Conservation (phyloP, 1,140 invertebrate genomes). For the Oreohelix idahoensis region DNA sequence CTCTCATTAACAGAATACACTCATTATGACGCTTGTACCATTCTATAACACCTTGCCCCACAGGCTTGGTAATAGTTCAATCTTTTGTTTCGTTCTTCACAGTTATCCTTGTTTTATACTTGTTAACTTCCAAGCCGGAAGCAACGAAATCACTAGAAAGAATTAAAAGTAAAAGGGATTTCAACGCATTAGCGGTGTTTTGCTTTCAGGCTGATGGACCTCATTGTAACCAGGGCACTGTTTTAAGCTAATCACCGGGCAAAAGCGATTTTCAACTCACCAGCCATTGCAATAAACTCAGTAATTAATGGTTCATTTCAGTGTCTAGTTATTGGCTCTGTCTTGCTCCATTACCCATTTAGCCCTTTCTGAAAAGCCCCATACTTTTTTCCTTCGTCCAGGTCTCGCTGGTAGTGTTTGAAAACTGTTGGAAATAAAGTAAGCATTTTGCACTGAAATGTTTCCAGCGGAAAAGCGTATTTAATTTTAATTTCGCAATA, state of each 20-base stretch:
- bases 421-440: neutral
- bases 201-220: conserved; percentile 8
- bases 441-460: conserved; percentile 11
- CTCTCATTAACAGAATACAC: neutral
- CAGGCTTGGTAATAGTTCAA: neutral
- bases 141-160: neutral
- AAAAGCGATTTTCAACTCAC: conserved; percentile 23
- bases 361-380: conserved; percentile 14
- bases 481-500: conserved; percentile 14
- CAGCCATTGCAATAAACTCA: conserved; percentile 2
- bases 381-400: neutral
- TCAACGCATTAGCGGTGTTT: conserved; percentile 18
- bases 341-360: conserved; percentile 27
- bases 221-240: neutral
- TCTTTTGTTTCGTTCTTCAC: conserved; percentile 3
- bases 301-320: conserved; percentile 37
- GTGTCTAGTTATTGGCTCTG: conserved; percentile 14
- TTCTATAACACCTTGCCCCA: neutral
- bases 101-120: neutral
- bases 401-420: neutral
- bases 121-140: neutral
- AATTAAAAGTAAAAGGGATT: conserved; percentile 24
- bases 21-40: neutral
- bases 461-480: neutral
- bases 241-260: conserved; percentile 28